Conservation (phyloP, 2,113 vertebrate species). For the Peromyscus maniculatus region DNA sequence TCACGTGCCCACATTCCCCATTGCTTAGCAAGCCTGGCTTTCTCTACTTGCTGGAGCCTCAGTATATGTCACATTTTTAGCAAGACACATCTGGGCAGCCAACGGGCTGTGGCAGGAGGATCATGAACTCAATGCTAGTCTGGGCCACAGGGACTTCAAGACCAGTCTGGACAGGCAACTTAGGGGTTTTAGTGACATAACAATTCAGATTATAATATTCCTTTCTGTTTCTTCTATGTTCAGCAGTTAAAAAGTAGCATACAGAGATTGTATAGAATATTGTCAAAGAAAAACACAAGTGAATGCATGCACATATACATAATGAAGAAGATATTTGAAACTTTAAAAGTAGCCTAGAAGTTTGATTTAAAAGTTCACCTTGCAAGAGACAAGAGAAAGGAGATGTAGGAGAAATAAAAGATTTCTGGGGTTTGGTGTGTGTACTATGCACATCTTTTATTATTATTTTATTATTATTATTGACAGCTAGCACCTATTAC, state of each 20-base stretch:
- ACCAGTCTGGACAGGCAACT: not conserved
- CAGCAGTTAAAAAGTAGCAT: slow-evolving; percentile 1
- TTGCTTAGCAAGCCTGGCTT: not conserved
- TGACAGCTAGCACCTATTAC: not conserved
- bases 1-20: not conserved
- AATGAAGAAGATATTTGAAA: slow-evolving; percentile 4
- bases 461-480: not conserved
- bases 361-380: not conserved
- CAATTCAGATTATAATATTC: not conserved
- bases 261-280: not conserved
- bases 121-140: not conserved
- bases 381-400: not conserved
- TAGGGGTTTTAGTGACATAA: not conserved
- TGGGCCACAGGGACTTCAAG: not conserved
- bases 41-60: not conserved
- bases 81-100: not conserved
- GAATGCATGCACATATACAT: not conserved
- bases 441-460: not conserved
- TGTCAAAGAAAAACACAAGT: not conserved
- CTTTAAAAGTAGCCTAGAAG: not conserved
- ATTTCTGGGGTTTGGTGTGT: not conserved
- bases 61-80: not conserved
- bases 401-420: not conserved
- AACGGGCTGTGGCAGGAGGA: not conserved
- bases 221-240: slow-evolving; percentile 19